Conservation (phyloP, 2,113 vertebrate genomes). For the Callipepla squamata region DNA sequence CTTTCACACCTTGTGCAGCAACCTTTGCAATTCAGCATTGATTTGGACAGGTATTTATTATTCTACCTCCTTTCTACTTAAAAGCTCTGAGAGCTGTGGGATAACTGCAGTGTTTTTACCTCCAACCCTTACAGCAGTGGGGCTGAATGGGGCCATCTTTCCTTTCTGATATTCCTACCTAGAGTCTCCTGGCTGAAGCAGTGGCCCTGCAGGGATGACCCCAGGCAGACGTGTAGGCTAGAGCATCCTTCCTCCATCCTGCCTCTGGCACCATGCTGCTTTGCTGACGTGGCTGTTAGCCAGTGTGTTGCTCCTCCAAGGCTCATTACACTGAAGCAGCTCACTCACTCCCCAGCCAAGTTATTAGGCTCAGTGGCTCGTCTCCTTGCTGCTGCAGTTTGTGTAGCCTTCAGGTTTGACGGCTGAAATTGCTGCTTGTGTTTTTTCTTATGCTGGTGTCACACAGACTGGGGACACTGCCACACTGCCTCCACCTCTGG, state of each 20-base stretch:
- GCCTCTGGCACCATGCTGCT: background rate
- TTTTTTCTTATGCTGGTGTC: background rate
- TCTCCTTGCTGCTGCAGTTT: accelerated
- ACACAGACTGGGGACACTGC: background rate
- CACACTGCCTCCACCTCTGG: accelerated
- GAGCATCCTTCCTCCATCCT: background rate
- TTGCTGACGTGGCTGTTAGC: background rate
- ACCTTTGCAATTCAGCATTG: background rate
- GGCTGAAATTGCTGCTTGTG: background rate
- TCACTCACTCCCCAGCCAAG: background rate
- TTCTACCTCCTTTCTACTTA: background rate
- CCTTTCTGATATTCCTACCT: background rate
- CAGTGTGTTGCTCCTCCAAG: accelerated
- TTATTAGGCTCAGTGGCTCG: background rate
- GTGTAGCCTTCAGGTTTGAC: background rate
- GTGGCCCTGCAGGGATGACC: background rate
- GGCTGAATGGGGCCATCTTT: background rate
- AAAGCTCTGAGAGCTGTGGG: background rate
- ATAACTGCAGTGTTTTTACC: background rate
- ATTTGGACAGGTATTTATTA: accelerated
- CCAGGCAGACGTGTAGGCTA: background rate
- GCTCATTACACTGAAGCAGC: background rate
- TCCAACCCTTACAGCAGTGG: background rate
- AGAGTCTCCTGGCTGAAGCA: background rate
- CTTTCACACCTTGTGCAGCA: background rate